Evolutionary conservation across 2,888 invertebrate genomes (phyloP), one percentile per base, ranked within the genome.

Genomic region (Brassicogethes aeneus): DNA sequence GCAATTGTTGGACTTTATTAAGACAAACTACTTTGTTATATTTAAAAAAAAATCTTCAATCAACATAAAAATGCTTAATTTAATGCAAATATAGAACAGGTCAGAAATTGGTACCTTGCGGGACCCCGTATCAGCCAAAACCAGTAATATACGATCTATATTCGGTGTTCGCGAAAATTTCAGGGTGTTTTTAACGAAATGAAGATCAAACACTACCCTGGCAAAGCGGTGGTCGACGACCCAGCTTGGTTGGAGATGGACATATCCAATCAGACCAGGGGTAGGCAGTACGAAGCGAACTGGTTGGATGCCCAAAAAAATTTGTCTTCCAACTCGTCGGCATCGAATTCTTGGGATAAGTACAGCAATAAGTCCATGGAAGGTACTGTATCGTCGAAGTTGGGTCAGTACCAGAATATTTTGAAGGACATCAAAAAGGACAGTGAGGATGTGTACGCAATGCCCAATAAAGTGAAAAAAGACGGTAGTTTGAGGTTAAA

Each of bases 131-230:
- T n/a, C n/a, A n/a, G n/a, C n/a, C n/a, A n/a, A n/a, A n/a, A n/a
- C n/a, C n/a, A n/a, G n/a, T n/a, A n/a, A n/a, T n/a, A n/a, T n/a
- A n/a, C n/a, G n/a, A n/a, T n/a, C n/a, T n/a, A n/a, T n/a, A n/a
- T n/a, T n/a, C n/a, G n/a, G n/a, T n/a, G n/a, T n/a, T n/a, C n/a
- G n/a, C n/a, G n/a, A n/a, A n/a, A n/a, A n/a, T n/a, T n/a, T n/a
- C n/a, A n/a, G n/a, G n/a, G n/a, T n/a, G n/a, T n/a, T n/a, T n/a
- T n/a, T 10, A 23, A 23, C 10, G 23, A 5, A 46, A 88, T 89
- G 88, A 86, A 85, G 75, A 84, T 88, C 51, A 82, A 85, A 65
- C 82, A 83, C 57, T 85, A 88, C 66, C 88, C 88, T 33, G 88
- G 88, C 50, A 84, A 85, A 69, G 88, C 82, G 50, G 85, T 87